A percentile compares a stretch with the other conserved stretches of the same genome.
Evolutionary conservation across 2,888 invertebrate species (phyloP).

Genomic region (Epistrophe grossulariae): DNA sequence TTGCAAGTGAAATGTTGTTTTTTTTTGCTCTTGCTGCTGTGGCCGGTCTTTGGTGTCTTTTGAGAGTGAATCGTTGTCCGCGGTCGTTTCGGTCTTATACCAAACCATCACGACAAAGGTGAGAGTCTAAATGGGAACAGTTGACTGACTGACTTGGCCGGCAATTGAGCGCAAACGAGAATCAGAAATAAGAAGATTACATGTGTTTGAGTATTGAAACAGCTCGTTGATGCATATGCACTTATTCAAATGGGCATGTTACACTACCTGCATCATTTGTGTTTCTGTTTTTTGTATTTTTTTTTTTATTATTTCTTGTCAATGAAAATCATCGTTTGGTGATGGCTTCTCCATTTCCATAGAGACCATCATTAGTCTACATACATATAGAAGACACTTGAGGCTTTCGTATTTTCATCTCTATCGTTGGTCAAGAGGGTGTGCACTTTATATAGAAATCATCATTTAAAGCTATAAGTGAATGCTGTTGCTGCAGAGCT

Average conservation of each 20-base stretch:
- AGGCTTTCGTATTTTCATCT: slow-evolving; percentile 18
- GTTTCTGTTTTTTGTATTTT: neutral
- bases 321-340: slow-evolving; percentile 28
- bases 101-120: slow-evolving; percentile 45
- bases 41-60: slow-evolving; percentile 18
- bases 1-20: slow-evolving; percentile 52
- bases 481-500: slow-evolving; percentile 43
- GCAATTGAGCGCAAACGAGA: slow-evolving; percentile 71
- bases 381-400: slow-evolving; percentile 36
- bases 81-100: neutral
- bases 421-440: slow-evolving; percentile 58
- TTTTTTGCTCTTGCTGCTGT: too few species aligned
- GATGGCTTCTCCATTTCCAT: slow-evolving; percentile 27
- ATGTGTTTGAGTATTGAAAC: slow-evolving; percentile 37
- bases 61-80: neutral
- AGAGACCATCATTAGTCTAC: neutral
- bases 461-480: slow-evolving; percentile 57
- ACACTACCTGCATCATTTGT: slow-evolving; percentile 10
- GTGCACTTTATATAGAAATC: slow-evolving; percentile 57
- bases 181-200: slow-evolving; percentile 68
- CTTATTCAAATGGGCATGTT: slow-evolving; percentile 29
- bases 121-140: slow-evolving; percentile 60
- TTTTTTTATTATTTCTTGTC: slow-evolving; percentile 27
- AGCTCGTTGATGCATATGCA: slow-evolving; percentile 20
- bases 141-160: slow-evolving; percentile 69